Base-by-base conservation (phyloP, 2,113 vertebrate species). In the Hucho hucho region DNA sequence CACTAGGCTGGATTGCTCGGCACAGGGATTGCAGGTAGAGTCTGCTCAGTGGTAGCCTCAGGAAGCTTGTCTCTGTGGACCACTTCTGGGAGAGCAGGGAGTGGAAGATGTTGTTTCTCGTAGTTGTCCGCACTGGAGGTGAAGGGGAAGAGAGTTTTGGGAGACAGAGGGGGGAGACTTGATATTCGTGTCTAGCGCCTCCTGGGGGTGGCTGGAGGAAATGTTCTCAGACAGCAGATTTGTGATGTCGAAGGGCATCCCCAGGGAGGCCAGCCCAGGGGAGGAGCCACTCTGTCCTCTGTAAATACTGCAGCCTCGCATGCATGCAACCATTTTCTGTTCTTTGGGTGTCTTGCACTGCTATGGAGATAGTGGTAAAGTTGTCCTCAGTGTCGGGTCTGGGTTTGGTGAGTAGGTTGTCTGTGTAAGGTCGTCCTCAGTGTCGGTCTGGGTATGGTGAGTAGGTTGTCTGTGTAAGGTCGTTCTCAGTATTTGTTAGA, bases 291-390 rank as follows among this genome's bases (percentile, higher is more conserved):
- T 46, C 43, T 7, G 83, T 90, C 28, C 28, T 79, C 98, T 97
- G 83, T 86, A 70, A 14, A 82, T 87, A 71, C 89, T 93, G 81
- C 77, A 89, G 20, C 84, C 75, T 0, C 93, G 89, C 75, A 86
- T 92, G 77, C 92, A 92, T 0, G 92, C 83, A 28, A 94, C 85
- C 70, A 94, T 88, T 89, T 95, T 96, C 85, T 94, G 96, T 43
- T 97, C 96, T 87, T 96, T 98, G 1, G 96, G 94, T 12, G 76
- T 94, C 96, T 91, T 94, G 91, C 97, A 98, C 81, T 96, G 95
- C 76, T 99, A 46, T 46, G 43, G 6, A 46, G 43, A 9, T 46
- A 46, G 43, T 1, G 43, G 6, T 46, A 12, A 9, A 2, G 43
- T 46, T 20, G 16, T 59, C 4, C 29, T 43, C 32, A 73, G 14